Evolutionary conservation across 2,113 vertebrate genomes (phyloP), one percentile per base, ranked within the genome.

Genomic region (Isurus oxyrinchus): DNA sequence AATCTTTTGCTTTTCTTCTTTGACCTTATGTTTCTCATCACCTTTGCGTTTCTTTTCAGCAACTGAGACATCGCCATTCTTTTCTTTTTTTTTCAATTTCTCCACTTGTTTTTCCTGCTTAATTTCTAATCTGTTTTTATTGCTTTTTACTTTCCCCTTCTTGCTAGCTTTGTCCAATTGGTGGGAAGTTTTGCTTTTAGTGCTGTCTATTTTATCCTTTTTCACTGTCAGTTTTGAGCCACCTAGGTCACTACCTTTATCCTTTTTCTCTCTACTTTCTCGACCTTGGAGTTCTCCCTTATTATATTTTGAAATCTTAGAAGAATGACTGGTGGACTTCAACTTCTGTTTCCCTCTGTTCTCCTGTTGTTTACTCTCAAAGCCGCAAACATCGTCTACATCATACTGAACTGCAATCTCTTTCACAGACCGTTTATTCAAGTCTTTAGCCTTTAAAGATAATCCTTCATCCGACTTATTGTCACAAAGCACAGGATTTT

Each of bases 31-130:
- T 88, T 97, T 98, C 0, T 96, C 81, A 96, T 97, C 98, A 0
- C 96, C 53, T 10, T 96, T 97, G n/a, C 97, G 96, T 96, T 97
- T 98, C 96, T 97, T 97, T 0, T 98, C 96, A 0, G 76, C 94
- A 96, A 97, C 98, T 69, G 97, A 98, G 19, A 96, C 97, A 4
- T 97, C 97, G 96, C 96, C 97, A 87, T 96, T 98, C 95, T 97
- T 97, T 95, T 98, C 97, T 96, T 98, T 98, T 96, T 96, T 98
- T 63, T 97, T 97, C 57, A 97, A 97, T 88, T 98, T 98, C 96
- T 98, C 98, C 66, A 88, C 66, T 53, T 97, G 5, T 87, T 90
- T 44, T 97, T 98, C 90, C 96, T 97, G 8, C 40, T 27, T 57
- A 55, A 25, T 93, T 76, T 55, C 55, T 53, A 72, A 55, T 96